phyloP scores from a whole-genome alignment of 2,797 vertebrate species.

The Mus caroli region DNA sequence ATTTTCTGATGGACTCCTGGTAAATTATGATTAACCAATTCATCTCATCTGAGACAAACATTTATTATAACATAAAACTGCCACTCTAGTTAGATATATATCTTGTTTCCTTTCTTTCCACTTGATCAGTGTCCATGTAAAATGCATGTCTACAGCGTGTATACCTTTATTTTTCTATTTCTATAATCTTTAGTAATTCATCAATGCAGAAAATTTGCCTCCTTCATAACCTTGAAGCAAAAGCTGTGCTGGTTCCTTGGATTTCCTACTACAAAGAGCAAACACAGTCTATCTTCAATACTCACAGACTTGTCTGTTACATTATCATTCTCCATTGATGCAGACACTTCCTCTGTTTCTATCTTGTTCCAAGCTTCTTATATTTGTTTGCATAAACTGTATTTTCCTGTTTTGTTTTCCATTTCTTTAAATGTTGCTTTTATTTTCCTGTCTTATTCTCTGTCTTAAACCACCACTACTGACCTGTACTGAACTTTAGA shows the following conservation, averaged over 20 bases:
- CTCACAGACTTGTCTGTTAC: neutral
- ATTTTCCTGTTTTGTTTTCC: neutral
- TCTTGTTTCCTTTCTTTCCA: neutral
- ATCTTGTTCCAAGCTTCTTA: neutral
- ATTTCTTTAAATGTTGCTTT: too few relatives aligned
- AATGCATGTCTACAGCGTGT: neutral
- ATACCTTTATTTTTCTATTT: neutral
- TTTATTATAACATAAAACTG: neutral
- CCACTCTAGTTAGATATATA: neutral
- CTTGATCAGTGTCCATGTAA: neutral
- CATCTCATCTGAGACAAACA: neutral
- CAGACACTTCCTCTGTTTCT: neutral
- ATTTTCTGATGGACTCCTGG: neutral
- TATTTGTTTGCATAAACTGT: neutral
- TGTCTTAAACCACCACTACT: too few relatives aligned
- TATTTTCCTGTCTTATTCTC: too few relatives aligned
- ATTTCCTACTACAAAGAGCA: neutral
- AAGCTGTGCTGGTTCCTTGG: neutral
- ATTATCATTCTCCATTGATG: neutral
- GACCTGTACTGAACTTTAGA: too few relatives aligned
- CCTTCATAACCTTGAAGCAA: neutral
- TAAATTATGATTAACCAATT: neutral
- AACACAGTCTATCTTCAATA: neutral
- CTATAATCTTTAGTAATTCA: slow-evolving; percentile 10
- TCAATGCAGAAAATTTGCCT: neutral